Conservation (phyloP, 2,888 invertebrate species). For the Chloroclystis v-ata region DNA sequence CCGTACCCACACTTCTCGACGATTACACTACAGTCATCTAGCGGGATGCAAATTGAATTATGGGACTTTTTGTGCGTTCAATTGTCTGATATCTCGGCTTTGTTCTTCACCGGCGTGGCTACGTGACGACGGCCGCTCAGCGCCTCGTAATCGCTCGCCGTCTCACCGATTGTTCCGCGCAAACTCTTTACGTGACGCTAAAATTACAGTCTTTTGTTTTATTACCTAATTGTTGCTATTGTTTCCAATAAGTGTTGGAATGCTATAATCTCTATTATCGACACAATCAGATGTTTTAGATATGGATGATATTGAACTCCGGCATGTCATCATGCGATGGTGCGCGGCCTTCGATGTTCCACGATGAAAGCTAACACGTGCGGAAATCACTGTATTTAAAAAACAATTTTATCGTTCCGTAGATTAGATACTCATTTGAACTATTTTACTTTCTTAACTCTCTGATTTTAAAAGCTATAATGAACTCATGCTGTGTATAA, state of each 20-base stretch:
- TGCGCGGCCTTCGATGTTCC: constrained; percentile 21
- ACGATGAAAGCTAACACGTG: constrained; percentile 21
- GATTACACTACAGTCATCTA: constrained; percentile 69
- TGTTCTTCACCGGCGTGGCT: constrained; percentile 65
- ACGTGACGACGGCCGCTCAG: constrained; percentile 72
- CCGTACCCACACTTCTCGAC: constrained; percentile 61
- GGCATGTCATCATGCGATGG: constrained; percentile 24
- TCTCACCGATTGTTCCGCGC: constrained; percentile 62
- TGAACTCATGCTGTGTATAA: too few species aligned
- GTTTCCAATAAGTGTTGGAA: constrained; percentile 57
- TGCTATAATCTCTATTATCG: constrained; percentile 44
- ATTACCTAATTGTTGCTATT: constrained; percentile 74
- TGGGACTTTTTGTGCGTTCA: constrained; percentile 72
- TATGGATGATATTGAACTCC: constrained; percentile 32
- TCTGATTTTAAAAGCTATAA: too few species aligned
- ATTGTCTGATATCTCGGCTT: constrained; percentile 68
- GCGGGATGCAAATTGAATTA: constrained; percentile 78
- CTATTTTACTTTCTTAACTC: too few species aligned
- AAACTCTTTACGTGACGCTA: constrained; percentile 63
- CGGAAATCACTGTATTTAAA: constrained; percentile 4
- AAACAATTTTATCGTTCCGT: too few species aligned
- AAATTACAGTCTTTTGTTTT: constrained; percentile 72
- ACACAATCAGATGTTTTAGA: constrained; percentile 35
- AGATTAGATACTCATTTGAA: too few species aligned
- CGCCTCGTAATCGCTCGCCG: constrained; percentile 61